Evolutionary conservation across 2,113 vertebrate species (phyloP).

Genomic region (Bos javanicus): DNA sequence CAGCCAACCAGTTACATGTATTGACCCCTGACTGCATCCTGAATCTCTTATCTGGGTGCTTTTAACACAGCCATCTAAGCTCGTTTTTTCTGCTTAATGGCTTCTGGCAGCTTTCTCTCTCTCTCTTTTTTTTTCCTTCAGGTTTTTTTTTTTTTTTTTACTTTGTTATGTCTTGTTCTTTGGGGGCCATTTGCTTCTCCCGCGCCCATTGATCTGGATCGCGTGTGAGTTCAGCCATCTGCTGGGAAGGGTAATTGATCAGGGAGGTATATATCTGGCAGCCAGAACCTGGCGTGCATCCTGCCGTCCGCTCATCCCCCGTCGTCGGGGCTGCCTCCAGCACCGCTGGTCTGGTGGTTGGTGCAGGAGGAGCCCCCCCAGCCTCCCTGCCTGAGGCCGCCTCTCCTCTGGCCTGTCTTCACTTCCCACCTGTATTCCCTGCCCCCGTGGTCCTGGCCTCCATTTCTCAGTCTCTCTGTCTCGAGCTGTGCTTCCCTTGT

Average conservation of each 20-base stretch:
- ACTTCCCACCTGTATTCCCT: too few relatives aligned
- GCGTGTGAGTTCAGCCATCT: neutral
- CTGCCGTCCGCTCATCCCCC: accelerated
- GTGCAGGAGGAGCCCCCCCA: accelerated
- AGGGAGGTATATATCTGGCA: accelerated
- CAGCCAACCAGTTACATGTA: accelerated
- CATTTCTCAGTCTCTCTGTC: neutral
- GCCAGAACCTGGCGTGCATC: neutral
- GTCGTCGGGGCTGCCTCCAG: accelerated
- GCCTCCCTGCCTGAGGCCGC: accelerated
- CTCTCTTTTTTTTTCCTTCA: neutral
- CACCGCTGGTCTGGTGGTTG: accelerated
- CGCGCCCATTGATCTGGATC: neutral
- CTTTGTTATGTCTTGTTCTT: neutral
- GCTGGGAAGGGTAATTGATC: neutral
- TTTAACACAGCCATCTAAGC: neutral
- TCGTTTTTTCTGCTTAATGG: neutral
- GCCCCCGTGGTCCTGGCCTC: neutral
- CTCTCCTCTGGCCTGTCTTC: neutral
- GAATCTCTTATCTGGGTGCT: accelerated
- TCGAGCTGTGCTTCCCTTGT: neutral
- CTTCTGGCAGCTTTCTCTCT: neutral
- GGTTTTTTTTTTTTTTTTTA: neutral
- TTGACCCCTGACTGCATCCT: neutral
- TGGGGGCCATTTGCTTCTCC: neutral